These are phyloP conservation scores for Tyto alba DNA, from an alignment of 2,113 vertebrate species.

Conservation along the genomic window DNA sequence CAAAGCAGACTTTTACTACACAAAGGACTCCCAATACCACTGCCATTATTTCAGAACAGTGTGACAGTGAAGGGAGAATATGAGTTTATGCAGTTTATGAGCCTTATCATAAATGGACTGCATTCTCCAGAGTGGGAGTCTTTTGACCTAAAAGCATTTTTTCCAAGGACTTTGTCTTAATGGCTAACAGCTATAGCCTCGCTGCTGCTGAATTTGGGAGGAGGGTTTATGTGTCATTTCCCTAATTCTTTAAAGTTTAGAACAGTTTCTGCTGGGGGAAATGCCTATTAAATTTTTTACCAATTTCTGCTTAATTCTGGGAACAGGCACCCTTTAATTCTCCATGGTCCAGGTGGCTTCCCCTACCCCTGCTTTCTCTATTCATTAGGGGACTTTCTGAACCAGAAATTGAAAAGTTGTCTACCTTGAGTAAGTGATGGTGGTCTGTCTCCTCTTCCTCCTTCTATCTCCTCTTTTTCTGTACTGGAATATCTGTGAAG, in stretches of 20 bases:
- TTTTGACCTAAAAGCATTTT: background rate
- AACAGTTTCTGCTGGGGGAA: background rate
- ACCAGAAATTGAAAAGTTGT: background rate
- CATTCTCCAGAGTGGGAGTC: background rate
- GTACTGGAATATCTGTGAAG: background rate
- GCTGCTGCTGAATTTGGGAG: background rate
- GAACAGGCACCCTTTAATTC: background rate
- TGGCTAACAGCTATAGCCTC: background rate
- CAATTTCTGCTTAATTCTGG: background rate
- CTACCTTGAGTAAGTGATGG: background rate
- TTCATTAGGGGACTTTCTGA: background rate
- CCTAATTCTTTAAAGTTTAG: background rate
- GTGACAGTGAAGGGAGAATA: background rate
- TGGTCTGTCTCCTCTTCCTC: background rate
- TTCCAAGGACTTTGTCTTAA: background rate
- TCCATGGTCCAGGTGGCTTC: background rate
- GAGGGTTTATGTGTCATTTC: background rate
- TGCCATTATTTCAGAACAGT: background rate
- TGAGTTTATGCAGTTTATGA: background rate
- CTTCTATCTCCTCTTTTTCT: background rate
- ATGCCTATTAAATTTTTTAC: background rate
- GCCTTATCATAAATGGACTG: background rate
- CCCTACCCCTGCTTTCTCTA: background rate
- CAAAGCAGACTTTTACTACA: background rate
- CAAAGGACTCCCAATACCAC: background rate